Base-by-base conservation (phyloP, 1,140 invertebrate species). In the Aethina tumida region DNA sequence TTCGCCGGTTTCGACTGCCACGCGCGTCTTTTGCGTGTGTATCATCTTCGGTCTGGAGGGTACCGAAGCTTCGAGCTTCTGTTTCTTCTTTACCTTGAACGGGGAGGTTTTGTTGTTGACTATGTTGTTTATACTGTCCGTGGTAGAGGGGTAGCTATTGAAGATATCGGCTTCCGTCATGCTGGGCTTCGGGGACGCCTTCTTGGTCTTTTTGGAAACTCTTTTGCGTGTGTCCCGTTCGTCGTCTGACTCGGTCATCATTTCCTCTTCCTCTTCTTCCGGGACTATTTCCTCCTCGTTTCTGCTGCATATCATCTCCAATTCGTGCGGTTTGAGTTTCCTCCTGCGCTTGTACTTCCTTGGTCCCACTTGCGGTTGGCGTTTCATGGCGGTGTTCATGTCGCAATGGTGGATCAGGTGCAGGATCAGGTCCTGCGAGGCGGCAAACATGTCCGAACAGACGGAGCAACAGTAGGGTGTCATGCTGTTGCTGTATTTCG, bases 381-480 rank as follows among this genome's bases (percentile, higher is more conserved):
- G 66, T 49, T 79, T 77, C 56, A 81, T 68, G 1, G 82, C 83
- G 0, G 84, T 88, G 55, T 86, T 86, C 29, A 80, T 75, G 52
- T 88, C 83, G 48, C 81, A 84, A 48, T 88, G 84, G 42, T 84
- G 74, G 16, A 86, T 84, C 27, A 87, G 70, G 62, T 88, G 84
- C 28, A 79, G 71, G 10, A 84, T 81, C 5, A 88, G 63, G 49
- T 86, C 81, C 15, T 74, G 72, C 2, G 82, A 83, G 0, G 78
- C 74, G 12, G 68, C 59, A 47, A 80, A 70, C 13, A 79, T 68
- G 14, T 74, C 70, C 0, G 73, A 71, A 53, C 84, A 88, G 0
- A 87, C 83, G 10, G 79, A 75, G 50, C 84, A 88, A 25, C 75
- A 70, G 50, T 75, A 86, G 0, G 75, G 71, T 0, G 67, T 69